Base-by-base conservation (phyloP, 2,113 vertebrate genomes). In the Halcyon malimbica region DNA sequence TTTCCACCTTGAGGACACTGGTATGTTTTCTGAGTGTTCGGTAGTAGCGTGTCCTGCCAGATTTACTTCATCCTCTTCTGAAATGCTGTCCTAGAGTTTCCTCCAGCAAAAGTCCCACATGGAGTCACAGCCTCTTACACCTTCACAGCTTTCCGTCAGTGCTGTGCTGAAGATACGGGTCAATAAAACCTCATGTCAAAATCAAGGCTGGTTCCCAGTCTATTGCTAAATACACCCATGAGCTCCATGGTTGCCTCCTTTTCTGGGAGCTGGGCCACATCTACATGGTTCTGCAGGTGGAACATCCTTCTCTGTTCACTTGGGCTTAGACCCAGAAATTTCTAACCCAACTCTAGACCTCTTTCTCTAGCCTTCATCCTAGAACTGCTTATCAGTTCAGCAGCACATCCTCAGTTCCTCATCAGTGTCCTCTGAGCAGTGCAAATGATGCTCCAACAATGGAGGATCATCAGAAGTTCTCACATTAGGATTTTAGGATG, bases 181-280 rank as follows among this genome's bases (percentile, higher is more conserved):
- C 78, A 37, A 2, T 73, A 86, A 95, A 79, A 82, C 19, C 37
- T 33, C 6, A 23, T 57, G 68, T 69, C 59, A 92, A 44, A 73
- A 56, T 44, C 26, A 74, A 73, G 83, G 19, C 67, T 86, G 50
- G 28, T 86, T 88, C 50, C 29, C 54, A 85, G 28, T 70, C 44
- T 83, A 10, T 26, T 77, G 42, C 54, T 92, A 86, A 73, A 74
- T 67, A 74, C 35, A 83, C n/a, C 28, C n/a, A 31, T 73, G 59
- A 83, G 39, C 54, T 86, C 54, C 75, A 80, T 46, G 50, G 44
- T 88, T 85, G 69, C 65, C 53, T 62, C 50, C 16, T 94, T 85
- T 91, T 56, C 74, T 94, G 87, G 19, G 69, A 89, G 28, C 65
- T 91, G 56, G 77, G 78, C 88, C 70, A 90, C 78, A 33, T 90